Conservation (phyloP, 2,797 vertebrate species). For the Anniella stebbinsi region DNA sequence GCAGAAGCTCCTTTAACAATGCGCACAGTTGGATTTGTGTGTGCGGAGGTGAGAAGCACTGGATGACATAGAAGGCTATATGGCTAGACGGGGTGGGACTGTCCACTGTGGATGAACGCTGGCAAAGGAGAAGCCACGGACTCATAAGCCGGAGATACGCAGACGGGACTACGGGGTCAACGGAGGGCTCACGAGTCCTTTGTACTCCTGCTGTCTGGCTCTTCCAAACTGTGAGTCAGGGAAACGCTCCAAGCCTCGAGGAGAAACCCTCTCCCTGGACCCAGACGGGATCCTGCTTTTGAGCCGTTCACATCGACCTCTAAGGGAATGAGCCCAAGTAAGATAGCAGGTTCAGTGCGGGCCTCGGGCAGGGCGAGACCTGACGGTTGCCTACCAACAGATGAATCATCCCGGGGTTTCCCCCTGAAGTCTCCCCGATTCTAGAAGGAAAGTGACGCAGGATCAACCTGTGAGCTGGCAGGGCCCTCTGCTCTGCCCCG, state of each 20-base stretch:
- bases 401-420: neutral
- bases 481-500: neutral
- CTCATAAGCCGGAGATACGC: neutral
- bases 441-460: neutral
- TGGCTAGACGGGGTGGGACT: neutral
- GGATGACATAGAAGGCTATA: too few species aligned
- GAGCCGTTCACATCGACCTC: neutral
- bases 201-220: neutral
- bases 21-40: neutral
- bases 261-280: neutral
- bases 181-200: neutral
- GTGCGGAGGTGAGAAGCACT: too few species aligned
- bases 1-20: neutral
- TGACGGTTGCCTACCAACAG: neutral
- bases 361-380: neutral
- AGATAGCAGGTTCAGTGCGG: neutral
- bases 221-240: constrained; percentile 13
- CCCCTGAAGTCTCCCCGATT: constrained; percentile 2
- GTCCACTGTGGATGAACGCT: neutral
- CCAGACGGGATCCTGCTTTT: constrained; percentile 14
- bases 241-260: neutral
- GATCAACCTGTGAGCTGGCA: neutral
- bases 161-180: neutral
- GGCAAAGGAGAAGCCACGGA: neutral
- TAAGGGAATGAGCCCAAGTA: neutral